phyloP scores from a whole-genome alignment of 2,113 vertebrate genomes.

The Plecturocebus donacophilus region DNA sequence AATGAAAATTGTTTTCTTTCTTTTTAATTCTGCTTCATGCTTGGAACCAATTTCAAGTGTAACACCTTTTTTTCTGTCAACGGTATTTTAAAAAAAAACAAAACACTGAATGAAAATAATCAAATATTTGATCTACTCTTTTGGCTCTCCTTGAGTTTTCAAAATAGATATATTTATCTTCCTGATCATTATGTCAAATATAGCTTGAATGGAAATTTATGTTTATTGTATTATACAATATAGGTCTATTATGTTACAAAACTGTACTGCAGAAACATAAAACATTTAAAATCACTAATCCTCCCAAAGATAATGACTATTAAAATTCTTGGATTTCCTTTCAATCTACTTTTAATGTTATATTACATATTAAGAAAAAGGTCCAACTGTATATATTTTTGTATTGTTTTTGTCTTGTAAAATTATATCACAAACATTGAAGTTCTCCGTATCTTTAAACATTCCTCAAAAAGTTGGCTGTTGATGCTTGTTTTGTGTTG shows the following conservation, averaged over 20 bases:
- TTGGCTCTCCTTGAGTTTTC: neutral
- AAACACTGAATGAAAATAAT: neutral
- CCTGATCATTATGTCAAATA: neutral
- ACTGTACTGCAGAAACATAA: neutral
- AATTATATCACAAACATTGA: neutral
- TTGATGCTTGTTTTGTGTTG: neutral
- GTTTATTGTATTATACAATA: neutral
- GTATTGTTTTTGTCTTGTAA: neutral
- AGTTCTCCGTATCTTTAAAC: neutral
- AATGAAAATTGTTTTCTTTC: neutral
- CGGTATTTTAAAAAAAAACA: neutral
- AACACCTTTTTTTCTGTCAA: constrained; percentile 7
- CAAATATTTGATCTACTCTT: neutral
- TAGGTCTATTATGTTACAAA: neutral
- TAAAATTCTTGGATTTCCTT: neutral
- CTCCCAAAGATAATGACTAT: neutral
- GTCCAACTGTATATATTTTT: neutral
- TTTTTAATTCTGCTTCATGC: neutral
- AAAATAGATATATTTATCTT: neutral
- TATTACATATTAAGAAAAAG: neutral
- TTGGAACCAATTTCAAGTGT: neutral
- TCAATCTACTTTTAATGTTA: neutral
- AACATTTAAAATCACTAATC: constrained; percentile 16
- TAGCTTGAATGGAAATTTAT: neutral
- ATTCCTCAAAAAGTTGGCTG: neutral